phyloP scores from a whole-genome alignment of 2,113 vertebrate species.

The Tachycineta bicolor region DNA sequence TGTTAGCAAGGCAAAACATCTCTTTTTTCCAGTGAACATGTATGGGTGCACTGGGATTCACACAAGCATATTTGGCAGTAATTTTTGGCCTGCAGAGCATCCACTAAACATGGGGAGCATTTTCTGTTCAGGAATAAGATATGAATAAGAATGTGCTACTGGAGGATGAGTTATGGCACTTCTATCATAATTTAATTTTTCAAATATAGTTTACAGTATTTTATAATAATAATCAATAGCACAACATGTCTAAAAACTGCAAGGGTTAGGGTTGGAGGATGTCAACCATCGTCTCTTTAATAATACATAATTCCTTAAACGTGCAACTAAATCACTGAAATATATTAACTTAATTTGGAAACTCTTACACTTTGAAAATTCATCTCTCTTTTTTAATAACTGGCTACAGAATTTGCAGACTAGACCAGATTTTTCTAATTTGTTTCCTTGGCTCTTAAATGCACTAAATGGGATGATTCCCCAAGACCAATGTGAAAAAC shows the following conservation, averaged over 20 bases:
- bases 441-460: background rate
- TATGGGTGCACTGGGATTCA: constrained; percentile 19
- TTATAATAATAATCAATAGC: background rate
- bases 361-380: background rate
- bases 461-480: background rate
- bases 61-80: constrained; percentile 43
- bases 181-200: constrained; percentile 13
- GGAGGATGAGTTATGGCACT: background rate
- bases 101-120: background rate
- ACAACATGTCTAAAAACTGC: background rate
- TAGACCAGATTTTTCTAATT: background rate
- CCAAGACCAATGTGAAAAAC: background rate
- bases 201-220: background rate
- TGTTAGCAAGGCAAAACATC: constrained; percentile 37
- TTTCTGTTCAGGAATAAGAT: constrained; percentile 31
- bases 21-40: constrained; percentile 26
- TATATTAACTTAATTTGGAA: constrained; percentile 34
- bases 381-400: constrained; percentile 11
- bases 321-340: constrained; percentile 18
- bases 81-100: constrained; percentile 51
- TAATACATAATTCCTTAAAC: constrained; percentile 40
- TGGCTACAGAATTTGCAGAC: background rate
- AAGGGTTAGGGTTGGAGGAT: background rate
- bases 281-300: background rate
- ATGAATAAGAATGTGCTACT: constrained; percentile 14